Conservation (phyloP, 37 sponge, comb jelly and placozoan genomes). For the Spongilla lacustris region DNA sequence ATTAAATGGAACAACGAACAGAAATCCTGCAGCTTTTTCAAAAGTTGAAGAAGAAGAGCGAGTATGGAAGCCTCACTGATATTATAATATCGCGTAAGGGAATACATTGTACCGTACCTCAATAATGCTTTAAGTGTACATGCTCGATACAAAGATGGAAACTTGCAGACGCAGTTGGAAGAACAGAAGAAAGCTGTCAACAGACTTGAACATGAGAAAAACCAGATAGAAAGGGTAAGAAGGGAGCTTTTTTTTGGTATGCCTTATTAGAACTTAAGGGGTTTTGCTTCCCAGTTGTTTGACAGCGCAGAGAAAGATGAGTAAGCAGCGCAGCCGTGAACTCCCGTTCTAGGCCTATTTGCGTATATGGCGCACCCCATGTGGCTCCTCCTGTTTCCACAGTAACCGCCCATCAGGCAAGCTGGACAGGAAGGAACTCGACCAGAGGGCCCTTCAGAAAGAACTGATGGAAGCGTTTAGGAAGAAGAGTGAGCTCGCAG, state of each 20-base stretch:
- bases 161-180: constrained; percentile 50
- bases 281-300: background rate
- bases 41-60: background rate
- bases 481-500: background rate
- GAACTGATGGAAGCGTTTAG: background rate
- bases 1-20: background rate
- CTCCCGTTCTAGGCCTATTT: too few relatives aligned
- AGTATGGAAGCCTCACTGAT: constrained; percentile 50
- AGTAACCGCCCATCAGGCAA: background rate
- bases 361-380: too few relatives aligned
- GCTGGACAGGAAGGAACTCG: background rate
- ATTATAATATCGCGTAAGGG: constrained; percentile 55
- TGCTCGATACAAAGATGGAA: constrained; percentile 37
- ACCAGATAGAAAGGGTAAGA: constrained; percentile 50
- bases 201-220: constrained; percentile 53
- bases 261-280: background rate
- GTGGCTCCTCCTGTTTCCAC: background rate
- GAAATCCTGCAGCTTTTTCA: background rate
- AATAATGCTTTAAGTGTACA: background rate
- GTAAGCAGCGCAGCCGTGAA: background rate
- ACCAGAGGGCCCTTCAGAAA: background rate
- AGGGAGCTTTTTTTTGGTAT: background rate
- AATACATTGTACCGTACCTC: background rate
- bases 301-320: background rate
- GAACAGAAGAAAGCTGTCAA: constrained; percentile 28